Conservation (phyloP, 2,888 invertebrate genomes). For the Trichogramma evanescens region DNA sequence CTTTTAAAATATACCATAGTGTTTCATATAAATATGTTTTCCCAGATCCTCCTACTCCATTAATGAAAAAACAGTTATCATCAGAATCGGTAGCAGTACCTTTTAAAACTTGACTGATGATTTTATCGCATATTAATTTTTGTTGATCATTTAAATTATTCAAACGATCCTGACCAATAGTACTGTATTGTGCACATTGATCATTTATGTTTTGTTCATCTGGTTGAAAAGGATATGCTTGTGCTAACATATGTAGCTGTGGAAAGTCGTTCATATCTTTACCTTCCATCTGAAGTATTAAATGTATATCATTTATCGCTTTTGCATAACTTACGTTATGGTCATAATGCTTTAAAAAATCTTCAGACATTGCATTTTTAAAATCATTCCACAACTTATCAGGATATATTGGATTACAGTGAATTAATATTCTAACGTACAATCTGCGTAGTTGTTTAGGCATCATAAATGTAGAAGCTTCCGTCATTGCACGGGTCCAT, state of each 20-base stretch:
- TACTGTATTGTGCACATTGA: not conserved
- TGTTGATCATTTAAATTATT: constrained; percentile 10
- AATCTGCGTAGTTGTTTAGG: constrained; percentile 30
- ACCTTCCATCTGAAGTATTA: not conserved
- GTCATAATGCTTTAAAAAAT: constrained; percentile 1
- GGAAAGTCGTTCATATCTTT: not conserved
- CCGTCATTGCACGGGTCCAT: constrained; percentile 12
- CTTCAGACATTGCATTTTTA: constrained; percentile 24
- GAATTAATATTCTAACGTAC: constrained; percentile 30
- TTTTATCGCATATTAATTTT: constrained; percentile 10
- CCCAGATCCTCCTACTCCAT: constrained; percentile 45
- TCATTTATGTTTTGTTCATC: not conserved
- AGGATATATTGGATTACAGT: constrained; percentile 25
- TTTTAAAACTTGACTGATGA: constrained; percentile 2
- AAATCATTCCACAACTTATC: constrained; percentile 21
- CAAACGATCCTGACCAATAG: not conserved
- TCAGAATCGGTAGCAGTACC: not conserved
- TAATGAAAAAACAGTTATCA: constrained; percentile 23
- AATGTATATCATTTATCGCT: too few species aligned
- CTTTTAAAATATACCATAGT: constrained; percentile 12
- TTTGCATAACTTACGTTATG: too few species aligned
- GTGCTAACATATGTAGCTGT: not conserved
- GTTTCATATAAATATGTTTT: constrained; percentile 42
- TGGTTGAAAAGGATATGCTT: not conserved
- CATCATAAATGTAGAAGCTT: constrained; percentile 11